These are phyloP conservation scores for Trichomalopsis sarcophagae DNA, from an alignment of 1,140 invertebrate species.

Conservation along the genomic window DNA sequence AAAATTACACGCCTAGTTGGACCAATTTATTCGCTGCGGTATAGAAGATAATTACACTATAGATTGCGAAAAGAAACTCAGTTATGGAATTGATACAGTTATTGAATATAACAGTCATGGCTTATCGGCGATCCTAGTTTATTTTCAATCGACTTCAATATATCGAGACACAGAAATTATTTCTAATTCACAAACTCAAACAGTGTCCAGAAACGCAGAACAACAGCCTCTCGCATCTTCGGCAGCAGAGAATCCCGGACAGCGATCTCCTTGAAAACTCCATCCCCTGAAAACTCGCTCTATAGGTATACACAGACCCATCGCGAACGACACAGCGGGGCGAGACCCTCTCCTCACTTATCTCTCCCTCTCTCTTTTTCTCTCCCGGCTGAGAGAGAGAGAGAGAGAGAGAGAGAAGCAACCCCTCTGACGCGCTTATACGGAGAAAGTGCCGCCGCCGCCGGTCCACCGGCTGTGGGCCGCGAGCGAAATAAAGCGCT, in stretches of 20 bases:
- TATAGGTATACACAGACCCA: not conserved
- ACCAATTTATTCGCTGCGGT: not conserved
- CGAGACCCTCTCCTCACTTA: not conserved
- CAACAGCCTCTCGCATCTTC: no score
- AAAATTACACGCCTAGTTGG: not conserved
- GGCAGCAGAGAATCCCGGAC: no score
- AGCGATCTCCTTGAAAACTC: no score
- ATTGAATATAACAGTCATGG: not conserved
- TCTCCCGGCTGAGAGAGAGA: not conserved
- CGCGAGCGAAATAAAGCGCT: slow-evolving; percentile 67
- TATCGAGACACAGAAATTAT: not conserved
- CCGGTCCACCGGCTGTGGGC: slow-evolving; percentile 61
- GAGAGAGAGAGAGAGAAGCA: not conserved
- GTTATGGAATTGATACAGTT: no score
- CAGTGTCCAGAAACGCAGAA: no score
- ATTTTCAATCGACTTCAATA: not conserved
- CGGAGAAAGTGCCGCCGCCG: not conserved
- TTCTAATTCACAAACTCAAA: not conserved
- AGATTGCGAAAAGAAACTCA: no score
- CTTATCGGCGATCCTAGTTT: not conserved
- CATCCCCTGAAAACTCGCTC: no score
- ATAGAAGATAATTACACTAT: not conserved
- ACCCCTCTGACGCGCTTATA: slow-evolving; percentile 53
- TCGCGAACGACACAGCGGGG: not conserved
- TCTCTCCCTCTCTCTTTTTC: not conserved